A percentile compares a stretch with the other conserved stretches of the same genome.
These are phyloP conservation scores for Parasteatoda lunata DNA, from an alignment of 2,888 invertebrate genomes.

Conservation along the genomic window DNA sequence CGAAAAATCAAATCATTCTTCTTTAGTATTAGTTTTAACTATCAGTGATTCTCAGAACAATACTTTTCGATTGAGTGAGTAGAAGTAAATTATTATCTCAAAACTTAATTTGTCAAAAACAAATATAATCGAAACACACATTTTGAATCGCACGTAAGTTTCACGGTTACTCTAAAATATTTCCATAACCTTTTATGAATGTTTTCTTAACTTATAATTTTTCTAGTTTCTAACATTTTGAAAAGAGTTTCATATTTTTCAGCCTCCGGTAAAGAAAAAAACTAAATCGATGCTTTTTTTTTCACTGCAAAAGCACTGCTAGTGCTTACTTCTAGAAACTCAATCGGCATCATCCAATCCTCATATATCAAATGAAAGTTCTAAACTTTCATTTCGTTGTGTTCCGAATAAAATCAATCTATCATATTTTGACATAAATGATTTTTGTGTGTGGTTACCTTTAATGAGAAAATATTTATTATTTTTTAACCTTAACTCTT, in stretches of 20 bases:
- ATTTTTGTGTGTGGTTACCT: background rate
- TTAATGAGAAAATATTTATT: background rate
- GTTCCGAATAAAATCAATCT: background rate
- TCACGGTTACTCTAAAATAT: no score
- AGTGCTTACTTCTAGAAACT: background rate
- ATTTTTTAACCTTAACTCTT: no score
- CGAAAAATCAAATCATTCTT: no score
- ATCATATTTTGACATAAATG: background rate
- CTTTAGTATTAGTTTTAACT: no score
- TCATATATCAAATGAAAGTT: slow-evolving; percentile 5
- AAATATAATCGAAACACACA: no score
- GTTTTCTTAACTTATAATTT: no score
- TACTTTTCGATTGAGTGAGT: no score
- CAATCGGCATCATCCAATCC: background rate
- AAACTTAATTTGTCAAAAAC: no score
- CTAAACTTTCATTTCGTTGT: background rate
- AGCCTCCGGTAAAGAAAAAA: background rate
- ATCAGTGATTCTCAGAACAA: no score
- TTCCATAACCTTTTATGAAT: no score
- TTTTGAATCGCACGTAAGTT: no score
- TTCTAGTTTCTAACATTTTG: background rate
- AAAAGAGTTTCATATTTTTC: background rate
- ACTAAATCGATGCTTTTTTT: background rate
- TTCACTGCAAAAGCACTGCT: background rate
- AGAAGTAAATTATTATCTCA: no score